Evolutionary conservation across 2,797 vertebrate genomes (phyloP).

Genomic region (Champsocephalus gunnari): DNA sequence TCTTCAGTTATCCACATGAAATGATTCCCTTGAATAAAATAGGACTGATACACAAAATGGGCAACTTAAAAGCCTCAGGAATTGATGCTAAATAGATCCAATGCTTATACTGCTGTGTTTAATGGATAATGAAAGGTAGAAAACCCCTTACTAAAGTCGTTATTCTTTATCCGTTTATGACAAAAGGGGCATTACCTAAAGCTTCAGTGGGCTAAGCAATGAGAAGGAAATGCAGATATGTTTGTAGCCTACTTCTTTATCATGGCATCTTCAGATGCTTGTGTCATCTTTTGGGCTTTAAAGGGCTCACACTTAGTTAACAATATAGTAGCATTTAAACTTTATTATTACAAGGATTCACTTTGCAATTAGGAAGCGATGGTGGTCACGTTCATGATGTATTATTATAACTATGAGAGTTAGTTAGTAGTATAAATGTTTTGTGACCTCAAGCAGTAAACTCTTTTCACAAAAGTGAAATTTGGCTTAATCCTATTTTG

Average conservation of each 20-base stretch:
- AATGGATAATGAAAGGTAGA: not conserved
- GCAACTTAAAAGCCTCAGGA: not conserved
- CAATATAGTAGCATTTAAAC: not conserved
- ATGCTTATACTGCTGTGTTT: not conserved
- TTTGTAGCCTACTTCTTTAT: too few relatives aligned
- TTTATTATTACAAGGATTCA: not conserved
- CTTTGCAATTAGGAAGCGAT: not conserved
- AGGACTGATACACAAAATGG: not conserved
- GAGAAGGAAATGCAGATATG: too few relatives aligned
- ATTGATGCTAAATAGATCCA: not conserved
- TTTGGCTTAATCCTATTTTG: not conserved
- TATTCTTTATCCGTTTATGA: not conserved
- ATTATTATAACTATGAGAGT: not conserved
- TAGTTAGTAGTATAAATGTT: not conserved
- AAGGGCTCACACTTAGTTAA: not conserved
- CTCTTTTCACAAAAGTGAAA: not conserved
- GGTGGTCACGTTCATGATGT: not conserved
- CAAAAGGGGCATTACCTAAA: not conserved
- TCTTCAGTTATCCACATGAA: slow-evolving; percentile 3
- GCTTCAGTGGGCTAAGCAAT: not conserved
- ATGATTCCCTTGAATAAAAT: slow-evolving; percentile 11
- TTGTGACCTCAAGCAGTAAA: not conserved
- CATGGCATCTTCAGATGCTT: too few relatives aligned
- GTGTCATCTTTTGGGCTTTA: not conserved
- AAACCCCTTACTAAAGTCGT: too few relatives aligned